Evolutionary conservation across 2,888 invertebrate species (phyloP).

Genomic region (Eledone cirrhosa): DNA sequence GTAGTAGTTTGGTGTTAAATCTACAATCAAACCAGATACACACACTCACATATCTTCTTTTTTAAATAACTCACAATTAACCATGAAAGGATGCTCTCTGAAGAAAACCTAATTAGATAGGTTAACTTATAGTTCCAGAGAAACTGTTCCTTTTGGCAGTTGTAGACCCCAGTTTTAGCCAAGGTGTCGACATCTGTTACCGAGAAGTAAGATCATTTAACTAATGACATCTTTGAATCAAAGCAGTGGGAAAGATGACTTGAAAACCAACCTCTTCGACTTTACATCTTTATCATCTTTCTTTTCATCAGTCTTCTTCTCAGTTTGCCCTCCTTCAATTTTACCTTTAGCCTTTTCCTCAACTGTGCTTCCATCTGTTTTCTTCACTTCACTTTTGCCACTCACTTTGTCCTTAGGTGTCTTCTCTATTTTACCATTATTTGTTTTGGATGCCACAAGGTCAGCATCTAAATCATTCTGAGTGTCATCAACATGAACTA

Average conservation of each 20-base stretch:
- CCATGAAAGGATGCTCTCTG: too few relatives aligned
- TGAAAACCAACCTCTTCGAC: conserved; percentile 48
- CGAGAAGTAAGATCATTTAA: conserved; percentile 24
- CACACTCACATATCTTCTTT: too few relatives aligned
- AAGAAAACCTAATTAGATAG: too few relatives aligned
- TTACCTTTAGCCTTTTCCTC: conserved; percentile 28
- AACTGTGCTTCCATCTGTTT: conserved; percentile 12
- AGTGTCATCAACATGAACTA: conserved; percentile 66
- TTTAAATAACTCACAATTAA: too few relatives aligned
- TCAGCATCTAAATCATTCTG: conserved; percentile 66
- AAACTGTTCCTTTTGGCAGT: too few relatives aligned
- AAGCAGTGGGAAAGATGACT: conserved; percentile 28
- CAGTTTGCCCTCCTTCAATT: conserved; percentile 29
- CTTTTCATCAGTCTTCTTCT: conserved; percentile 45
- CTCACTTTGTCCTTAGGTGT: conserved; percentile 35
- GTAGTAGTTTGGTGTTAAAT: too few relatives aligned
- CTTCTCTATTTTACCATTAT: conserved; percentile 7
- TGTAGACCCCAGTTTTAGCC: too few relatives aligned
- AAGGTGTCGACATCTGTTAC: background rate
- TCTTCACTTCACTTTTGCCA: conserved; percentile 35
- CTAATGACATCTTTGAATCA: conserved; percentile 24
- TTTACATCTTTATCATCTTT: conserved; percentile 52
- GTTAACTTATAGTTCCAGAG: too few relatives aligned
- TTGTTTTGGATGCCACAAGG: conserved; percentile 42
- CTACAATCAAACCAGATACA: too few relatives aligned